Evolutionary conservation across 2,113 vertebrate genomes (phyloP), one percentile per base, ranked within the genome.

Genomic region (Dascyllus trimaculatus): DNA sequence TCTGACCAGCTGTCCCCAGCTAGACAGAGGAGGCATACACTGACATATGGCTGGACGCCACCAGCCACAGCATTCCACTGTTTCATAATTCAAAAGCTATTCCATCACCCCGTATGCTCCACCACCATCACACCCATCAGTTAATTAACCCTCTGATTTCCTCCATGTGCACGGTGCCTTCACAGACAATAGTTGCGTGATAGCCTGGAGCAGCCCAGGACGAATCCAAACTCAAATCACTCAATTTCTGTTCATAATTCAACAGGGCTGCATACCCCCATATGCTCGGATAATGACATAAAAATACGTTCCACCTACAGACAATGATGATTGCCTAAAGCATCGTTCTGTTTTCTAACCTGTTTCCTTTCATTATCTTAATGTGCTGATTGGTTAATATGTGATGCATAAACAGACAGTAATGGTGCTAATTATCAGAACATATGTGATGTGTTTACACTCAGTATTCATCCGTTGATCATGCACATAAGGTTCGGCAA

Each of bases 61-160:
- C 86, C 90, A 90, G 87, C 80, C 90, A 84, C 86, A 84, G 90
- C 88, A 84, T 90, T 91, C 85, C 81, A 48, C 90, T 92, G 78
- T 87, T 93, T 89, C 91, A 93, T 93, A 88, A 93, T 93, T 93
- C 90, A 93, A 82, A 90, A 85, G 88, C 88, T 89, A 75, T 75
- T 93, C 90, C 91, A 91, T 91, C 89, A 89, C 62, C 72, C 88
- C 77, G 62, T 86, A 90, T 90, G 91, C 78, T 80, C 81, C 53
- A 7, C 56, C 71, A 60, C 72, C 71, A 84, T 67, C 66, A 71
- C 80, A 68, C 80, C 74, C 73, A 68, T 85, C 75, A 74, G 64
- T 84, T 91, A 83, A 90, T 91, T 91, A 91, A 93, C 88, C 80
- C 88, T 87, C 81, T 89, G 74, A 59, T 86, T 78, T 69, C 80